Evolutionary conservation across 2,888 invertebrate genomes (phyloP).

Genomic region (Scotopteryx bipunctaria): DNA sequence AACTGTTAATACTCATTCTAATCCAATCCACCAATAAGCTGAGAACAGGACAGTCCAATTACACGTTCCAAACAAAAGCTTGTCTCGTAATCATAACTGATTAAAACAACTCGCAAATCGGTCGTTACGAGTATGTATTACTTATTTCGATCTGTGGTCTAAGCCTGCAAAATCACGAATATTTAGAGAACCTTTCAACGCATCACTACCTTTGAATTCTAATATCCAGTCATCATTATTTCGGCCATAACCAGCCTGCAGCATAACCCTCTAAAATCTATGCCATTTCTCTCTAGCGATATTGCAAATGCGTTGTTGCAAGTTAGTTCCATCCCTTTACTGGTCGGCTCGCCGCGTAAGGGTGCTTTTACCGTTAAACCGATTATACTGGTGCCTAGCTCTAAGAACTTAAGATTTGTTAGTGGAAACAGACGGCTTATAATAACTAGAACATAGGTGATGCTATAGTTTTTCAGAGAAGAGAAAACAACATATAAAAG

Average conservation of each 20-base stretch:
- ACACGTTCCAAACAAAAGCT: too few relatives aligned
- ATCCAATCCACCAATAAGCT: too few relatives aligned
- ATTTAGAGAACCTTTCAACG: too few relatives aligned
- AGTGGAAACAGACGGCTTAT: constrained; percentile 10
- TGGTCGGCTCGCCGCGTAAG: constrained; percentile 6
- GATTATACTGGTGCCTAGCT: constrained; percentile 14
- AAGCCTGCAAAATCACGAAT: too few relatives aligned
- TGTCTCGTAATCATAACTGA: too few relatives aligned
- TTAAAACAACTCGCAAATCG: too few relatives aligned
- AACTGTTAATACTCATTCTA: too few relatives aligned
- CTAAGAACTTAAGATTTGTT: constrained; percentile 13
- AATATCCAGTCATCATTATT: background rate
- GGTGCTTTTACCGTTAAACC: constrained; percentile 24
- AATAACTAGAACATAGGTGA: background rate
- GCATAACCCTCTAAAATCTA: background rate
- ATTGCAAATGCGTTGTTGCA: constrained; percentile 1
- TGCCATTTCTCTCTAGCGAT: background rate
- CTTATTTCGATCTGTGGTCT: too few relatives aligned
- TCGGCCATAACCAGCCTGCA: background rate
- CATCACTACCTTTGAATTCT: background rate
- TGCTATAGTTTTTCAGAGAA: too few relatives aligned
- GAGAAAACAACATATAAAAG: too few relatives aligned
- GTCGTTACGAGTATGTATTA: too few relatives aligned
- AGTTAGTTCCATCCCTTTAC: constrained; percentile 1
- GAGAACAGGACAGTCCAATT: too few relatives aligned